Evolutionary conservation across 2,797 vertebrate genomes (phyloP), one percentile per base, ranked within the genome.

Genomic region (Cetoscarus ocellatus): DNA sequence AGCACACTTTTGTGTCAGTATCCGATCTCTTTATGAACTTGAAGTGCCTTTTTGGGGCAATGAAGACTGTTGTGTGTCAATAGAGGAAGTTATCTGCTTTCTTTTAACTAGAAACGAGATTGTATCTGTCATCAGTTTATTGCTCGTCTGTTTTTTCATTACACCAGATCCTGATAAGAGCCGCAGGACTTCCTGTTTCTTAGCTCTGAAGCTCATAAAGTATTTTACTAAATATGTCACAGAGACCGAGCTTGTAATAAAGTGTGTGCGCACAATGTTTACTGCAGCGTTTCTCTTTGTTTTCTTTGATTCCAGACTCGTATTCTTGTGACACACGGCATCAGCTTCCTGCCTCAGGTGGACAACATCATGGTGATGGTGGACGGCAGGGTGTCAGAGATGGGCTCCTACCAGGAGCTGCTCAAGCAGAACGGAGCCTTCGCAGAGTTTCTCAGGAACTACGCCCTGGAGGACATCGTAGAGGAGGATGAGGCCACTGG

Each of bases 341-440:
- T 99, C 90, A 96, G 93, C 91, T 99, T 97, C 93, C 94, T 99
- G 85, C 95, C 98, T 39, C 98, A 99, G 88, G 96, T 96, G 27
- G 96, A 99, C 73, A 94, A 96, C 62, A 95, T 99, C 47, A 54
- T 98, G 70, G 97, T 99, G 67, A 83, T 99, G 18, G 95, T 96
- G 82, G 95, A 98, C 0, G 98, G 98, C 15, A 91, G 86, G 48
- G 94, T 99, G 77, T 96, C 97, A 0, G 98, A 99, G 86, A 96
- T 93, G 94, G 98, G 98, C 62, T 97, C 98, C 70, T 96, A 98
- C 79, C 93, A 96, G 65, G 94, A 95, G 15, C 95, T 99, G 79
- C 91, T 97, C 75, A 90, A 95, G 10, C 95, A 96, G 76, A 95
- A 97, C 0, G 94, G 96, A 7, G 91, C 95, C 63, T 99, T 99